Conservation (phyloP, 2,113 vertebrate genomes). For the Gasterosteus nipponicus region DNA sequence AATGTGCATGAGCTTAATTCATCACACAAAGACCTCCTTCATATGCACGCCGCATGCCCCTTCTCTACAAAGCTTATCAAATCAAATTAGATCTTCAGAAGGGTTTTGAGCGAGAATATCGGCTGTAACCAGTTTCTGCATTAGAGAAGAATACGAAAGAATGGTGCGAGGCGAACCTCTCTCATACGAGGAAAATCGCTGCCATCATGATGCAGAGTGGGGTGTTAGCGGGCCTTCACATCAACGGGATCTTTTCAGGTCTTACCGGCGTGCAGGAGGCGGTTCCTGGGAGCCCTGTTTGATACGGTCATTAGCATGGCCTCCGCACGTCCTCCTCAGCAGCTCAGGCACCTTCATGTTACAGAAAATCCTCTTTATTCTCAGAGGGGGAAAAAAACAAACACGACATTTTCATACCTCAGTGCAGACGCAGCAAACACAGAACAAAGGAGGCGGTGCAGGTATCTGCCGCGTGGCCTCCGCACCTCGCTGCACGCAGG, state of each 20-base stretch:
- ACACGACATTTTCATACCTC: background rate
- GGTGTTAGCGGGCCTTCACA: conserved; percentile 26
- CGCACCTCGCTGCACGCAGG: background rate
- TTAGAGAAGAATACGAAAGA: too few relatives aligned
- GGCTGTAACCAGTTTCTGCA: too few relatives aligned
- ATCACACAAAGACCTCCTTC: conserved; percentile 31
- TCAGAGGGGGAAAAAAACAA: background rate
- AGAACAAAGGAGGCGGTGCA: conserved; percentile 11
- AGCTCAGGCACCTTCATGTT: background rate
- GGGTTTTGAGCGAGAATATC: background rate
- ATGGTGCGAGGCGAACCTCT: too few relatives aligned
- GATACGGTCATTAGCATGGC: conserved; percentile 40
- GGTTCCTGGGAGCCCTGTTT: conserved; percentile 37
- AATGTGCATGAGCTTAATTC: conserved; percentile 41
- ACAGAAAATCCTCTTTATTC: conserved; percentile 4
- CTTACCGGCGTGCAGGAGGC: background rate
- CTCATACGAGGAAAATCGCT: too few relatives aligned
- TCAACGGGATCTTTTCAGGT: conserved; percentile 27
- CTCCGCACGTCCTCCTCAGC: conserved; percentile 38
- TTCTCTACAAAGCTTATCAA: conserved; percentile 34
- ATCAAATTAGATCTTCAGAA: conserved; percentile 50
- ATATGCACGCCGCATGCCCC: conserved; percentile 17
- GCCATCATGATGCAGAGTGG: background rate
- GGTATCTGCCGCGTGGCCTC: background rate
- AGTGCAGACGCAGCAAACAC: background rate